Base-by-base conservation (phyloP, 1,140 invertebrate species). In the Sycophila sp. region DNA sequence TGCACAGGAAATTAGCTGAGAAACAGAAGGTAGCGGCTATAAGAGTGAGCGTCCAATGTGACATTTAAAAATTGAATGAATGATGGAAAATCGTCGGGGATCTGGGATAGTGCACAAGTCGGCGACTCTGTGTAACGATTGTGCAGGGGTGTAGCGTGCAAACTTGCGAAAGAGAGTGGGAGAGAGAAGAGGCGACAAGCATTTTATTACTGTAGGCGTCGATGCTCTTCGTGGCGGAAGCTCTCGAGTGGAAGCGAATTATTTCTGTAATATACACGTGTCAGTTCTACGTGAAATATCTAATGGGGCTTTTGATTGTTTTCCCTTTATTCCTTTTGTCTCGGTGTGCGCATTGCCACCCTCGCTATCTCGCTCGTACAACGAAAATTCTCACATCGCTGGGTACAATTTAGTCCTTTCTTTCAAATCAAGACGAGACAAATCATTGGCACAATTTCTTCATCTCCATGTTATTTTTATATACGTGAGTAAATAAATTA, bases 281-380 rank as follows among this genome's bases (percentile, higher is more conserved):
- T 64, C 69, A 58, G 51, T 71, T 71, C 58, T 49, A 65, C 32
- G 53, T 36, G 42, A 34, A 47, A 58, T 55, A 65, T 71, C 60
- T 71, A 64, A 71, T 71, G 59, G 60, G 51, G 24, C 60, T 47
- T 45, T 65, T 38, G 51, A 71, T 71, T 71, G 38, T 65, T 63
- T 69, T 49, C 42, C 51, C 60, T 58, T 58, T 51, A 24, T 34
- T 64, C 28, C 69, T 55, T 71, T 65, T 65, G 69, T 71, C 47
- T 69, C 30, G 47, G 30, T 17, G 40, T 36, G 19, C 6, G 30
- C 30, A 17, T 30, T 3, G 28, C 28, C 28, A 49, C 66, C 66
- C 55, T 49, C 24, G 51, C 15, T 13, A 13, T 40, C 24, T 24
- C 66, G n/a, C 4, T 34, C 55, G 15, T 36, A n/a, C 5, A 19